A percentile compares a stretch with the other conserved stretches of the same genome.
These are phyloP conservation scores for Plutomurus gul DNA, from an alignment of 1,140 invertebrate genomes.

Conservation along the genomic window DNA sequence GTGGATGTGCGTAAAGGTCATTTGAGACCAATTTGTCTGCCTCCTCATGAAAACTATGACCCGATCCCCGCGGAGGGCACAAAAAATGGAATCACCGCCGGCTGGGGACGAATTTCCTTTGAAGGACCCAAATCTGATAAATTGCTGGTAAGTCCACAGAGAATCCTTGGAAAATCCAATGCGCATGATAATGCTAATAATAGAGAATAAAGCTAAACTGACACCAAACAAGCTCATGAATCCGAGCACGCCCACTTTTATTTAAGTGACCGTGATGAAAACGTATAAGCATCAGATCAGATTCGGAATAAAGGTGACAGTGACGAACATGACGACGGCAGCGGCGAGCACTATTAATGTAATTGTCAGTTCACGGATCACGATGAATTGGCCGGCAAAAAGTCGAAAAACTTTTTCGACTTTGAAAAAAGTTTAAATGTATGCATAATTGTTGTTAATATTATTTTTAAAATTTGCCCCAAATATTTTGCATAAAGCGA, in stretches of 20 bases:
- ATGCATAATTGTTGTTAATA: too few relatives aligned
- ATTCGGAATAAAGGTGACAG: conserved; percentile 93
- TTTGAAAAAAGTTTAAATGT: too few relatives aligned
- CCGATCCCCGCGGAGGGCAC: background rate
- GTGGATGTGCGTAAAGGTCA: conserved; percentile 29
- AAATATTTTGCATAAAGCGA: too few relatives aligned
- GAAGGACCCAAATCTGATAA: conserved; percentile 41
- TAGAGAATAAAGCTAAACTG: conserved; percentile 93
- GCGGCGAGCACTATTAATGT: conserved; percentile 92
- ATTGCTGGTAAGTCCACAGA: conserved; percentile 64
- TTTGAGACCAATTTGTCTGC: conserved; percentile 45
- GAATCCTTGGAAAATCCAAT: conserved; percentile 97
- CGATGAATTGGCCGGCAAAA: conserved; percentile 92
- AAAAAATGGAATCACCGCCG: conserved; percentile 21
- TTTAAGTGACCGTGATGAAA: conserved; percentile 90
- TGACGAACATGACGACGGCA: conserved; percentile 92
- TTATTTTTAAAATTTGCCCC: too few relatives aligned
- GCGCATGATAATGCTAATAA: conserved; percentile 98
- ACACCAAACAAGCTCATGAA: conserved; percentile 96
- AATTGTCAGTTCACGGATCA: conserved; percentile 87
- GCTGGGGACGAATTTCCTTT: conserved; percentile 38
- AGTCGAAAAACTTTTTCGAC: too few relatives aligned
- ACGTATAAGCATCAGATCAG: conserved; percentile 90
- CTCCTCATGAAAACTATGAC: background rate
- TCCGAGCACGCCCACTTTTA: conserved; percentile 90